Evolutionary conservation across 1,140 invertebrate genomes (phyloP).

Genomic region (Samia ricini): DNA sequence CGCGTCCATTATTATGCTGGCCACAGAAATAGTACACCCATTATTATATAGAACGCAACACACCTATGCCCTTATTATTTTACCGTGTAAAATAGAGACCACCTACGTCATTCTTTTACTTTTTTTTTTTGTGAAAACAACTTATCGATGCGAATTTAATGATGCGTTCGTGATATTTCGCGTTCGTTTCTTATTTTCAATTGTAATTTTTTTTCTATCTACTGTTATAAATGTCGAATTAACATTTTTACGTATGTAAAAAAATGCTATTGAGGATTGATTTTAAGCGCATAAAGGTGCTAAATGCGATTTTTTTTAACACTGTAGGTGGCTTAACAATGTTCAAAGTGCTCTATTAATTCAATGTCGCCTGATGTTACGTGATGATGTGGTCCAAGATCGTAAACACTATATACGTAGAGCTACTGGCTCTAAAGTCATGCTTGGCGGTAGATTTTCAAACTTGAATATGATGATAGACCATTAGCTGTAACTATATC

Average conservation of each 20-base stretch:
- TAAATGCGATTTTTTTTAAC: not conserved
- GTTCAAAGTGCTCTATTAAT: no score
- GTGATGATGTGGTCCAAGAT: no score
- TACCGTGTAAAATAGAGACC: constrained; percentile 63
- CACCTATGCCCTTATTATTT: constrained; percentile 68
- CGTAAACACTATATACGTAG: no score
- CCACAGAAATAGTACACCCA: constrained; percentile 64
- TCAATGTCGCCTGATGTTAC: no score
- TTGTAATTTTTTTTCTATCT: constrained; percentile 19
- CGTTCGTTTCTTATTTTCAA: constrained; percentile 33
- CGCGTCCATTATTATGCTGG: constrained; percentile 52
- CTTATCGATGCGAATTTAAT: constrained; percentile 63
- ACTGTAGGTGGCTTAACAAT: not conserved
- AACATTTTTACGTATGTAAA: constrained; percentile 10
- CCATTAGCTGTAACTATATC: no score
- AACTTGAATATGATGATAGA: no score
- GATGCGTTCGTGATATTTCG: constrained; percentile 67
- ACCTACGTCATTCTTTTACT: constrained; percentile 52
- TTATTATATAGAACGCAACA: constrained; percentile 65
- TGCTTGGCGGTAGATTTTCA: no score
- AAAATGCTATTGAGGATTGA: not conserved
- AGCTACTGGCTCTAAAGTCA: no score
- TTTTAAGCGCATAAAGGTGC: not conserved
- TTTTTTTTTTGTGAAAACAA: constrained; percentile 45
- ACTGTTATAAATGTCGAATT: constrained; percentile 8